phyloP scores from a whole-genome alignment of 2,113 vertebrate species.

The Melanotaenia duboulayi region DNA sequence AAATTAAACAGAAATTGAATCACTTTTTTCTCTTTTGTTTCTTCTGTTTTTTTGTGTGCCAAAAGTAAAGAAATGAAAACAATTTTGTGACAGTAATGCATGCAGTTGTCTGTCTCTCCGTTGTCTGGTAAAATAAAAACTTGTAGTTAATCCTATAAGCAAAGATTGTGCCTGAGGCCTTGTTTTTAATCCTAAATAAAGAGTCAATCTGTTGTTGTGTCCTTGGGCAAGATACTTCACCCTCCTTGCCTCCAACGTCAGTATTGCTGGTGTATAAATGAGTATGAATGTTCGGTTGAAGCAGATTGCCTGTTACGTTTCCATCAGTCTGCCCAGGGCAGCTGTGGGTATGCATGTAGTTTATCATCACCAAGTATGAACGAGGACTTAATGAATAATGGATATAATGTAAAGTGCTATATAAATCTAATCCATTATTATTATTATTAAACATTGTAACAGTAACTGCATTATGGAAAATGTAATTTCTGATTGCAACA shows the following conservation, averaged over 20 bases:
- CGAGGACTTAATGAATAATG: too few relatives aligned
- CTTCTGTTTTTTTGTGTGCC: background rate
- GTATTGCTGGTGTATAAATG: too few relatives aligned
- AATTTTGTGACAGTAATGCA: constrained; percentile 28
- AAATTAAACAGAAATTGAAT: constrained; percentile 38
- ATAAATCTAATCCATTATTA: too few relatives aligned
- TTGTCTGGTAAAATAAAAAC: constrained; percentile 65
- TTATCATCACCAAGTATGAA: too few relatives aligned
- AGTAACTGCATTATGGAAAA: constrained; percentile 72
- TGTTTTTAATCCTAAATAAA: constrained; percentile 72
- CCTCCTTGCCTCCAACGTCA: too few relatives aligned
- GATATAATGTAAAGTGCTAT: too few relatives aligned
- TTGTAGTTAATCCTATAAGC: constrained; percentile 66
- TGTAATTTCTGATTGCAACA: constrained; percentile 78
- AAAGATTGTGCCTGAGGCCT: constrained; percentile 64
- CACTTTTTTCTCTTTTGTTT: constrained; percentile 6
- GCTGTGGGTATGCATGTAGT: too few relatives aligned
- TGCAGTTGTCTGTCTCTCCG: constrained; percentile 38
- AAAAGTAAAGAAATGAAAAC: constrained; percentile 35
- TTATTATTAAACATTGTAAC: constrained; percentile 69
- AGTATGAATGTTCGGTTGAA: too few relatives aligned
- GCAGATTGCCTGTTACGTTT: too few relatives aligned
- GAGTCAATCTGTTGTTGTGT: too few relatives aligned
- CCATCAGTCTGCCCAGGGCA: too few relatives aligned
- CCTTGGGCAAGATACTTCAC: too few relatives aligned